These are phyloP conservation scores for Chaetoderma sp. DNA, from an alignment of 2,888 invertebrate species.

Conservation along the genomic window DNA sequence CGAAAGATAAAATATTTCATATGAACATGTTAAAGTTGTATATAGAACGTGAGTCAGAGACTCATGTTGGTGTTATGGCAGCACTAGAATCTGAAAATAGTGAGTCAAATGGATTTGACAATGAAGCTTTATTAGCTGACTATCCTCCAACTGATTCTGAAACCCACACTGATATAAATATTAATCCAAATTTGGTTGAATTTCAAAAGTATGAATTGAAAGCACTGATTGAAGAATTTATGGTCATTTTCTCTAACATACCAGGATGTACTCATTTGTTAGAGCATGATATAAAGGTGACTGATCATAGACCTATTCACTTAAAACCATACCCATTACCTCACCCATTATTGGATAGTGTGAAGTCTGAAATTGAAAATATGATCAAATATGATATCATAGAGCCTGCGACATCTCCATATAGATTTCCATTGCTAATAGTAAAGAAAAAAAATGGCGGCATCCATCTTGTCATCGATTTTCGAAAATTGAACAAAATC, in stretches of 20 bases:
- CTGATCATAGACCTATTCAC: slow-evolving; percentile 7
- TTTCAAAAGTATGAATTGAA: slow-evolving; percentile 1
- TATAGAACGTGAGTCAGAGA: slow-evolving; percentile 11
- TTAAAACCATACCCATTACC: no score
- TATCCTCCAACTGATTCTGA: no score
- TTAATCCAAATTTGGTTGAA: neutral
- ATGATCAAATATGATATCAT: slow-evolving; percentile 24
- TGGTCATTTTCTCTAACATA: slow-evolving; percentile 4
- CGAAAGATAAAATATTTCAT: slow-evolving; percentile 19
- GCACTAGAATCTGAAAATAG: no score
- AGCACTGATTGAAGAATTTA: slow-evolving; percentile 1
- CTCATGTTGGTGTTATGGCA: neutral
- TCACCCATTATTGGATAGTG: neutral
- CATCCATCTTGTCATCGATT: slow-evolving; percentile 20
- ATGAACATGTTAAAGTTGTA: slow-evolving; percentile 30
- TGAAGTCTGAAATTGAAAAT: neutral
- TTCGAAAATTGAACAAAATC: slow-evolving; percentile 21
- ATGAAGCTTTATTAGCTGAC: no score
- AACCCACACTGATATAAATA: neutral
- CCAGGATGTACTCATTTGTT: slow-evolving; percentile 16
- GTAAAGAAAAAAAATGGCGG: slow-evolving; percentile 22
- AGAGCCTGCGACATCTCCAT: neutral
- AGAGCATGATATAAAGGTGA: slow-evolving; percentile 11
- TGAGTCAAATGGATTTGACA: no score
- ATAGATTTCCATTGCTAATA: no score